phyloP scores from a whole-genome alignment of 2,113 vertebrate species.

The Morone saxatilis region DNA sequence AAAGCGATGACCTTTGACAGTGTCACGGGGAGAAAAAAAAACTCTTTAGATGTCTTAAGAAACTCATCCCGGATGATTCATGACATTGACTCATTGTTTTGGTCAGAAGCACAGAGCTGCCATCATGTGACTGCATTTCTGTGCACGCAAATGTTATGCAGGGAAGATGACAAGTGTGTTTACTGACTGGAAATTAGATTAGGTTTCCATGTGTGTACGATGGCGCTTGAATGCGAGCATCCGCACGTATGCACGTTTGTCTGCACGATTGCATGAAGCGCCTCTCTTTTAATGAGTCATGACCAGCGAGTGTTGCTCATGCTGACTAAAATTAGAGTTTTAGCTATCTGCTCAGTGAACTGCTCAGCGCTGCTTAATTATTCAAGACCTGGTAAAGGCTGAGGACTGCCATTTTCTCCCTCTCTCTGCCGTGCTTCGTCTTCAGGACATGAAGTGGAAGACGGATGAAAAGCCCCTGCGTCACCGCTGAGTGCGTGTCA shows the following conservation, averaged over 20 bases:
- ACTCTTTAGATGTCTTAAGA: not conserved
- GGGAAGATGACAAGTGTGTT: not conserved
- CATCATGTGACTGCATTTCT: slow-evolving; percentile 15
- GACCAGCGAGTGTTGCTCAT: slow-evolving; percentile 48
- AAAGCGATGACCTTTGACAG: not conserved
- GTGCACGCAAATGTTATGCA: not conserved
- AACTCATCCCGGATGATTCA: not conserved
- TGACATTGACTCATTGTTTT: slow-evolving; percentile 8
- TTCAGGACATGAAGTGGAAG: slow-evolving; percentile 60
- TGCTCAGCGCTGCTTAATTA: slow-evolving; percentile 81
- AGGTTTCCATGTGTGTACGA: slow-evolving; percentile 5
- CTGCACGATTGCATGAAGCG: slow-evolving; percentile 11
- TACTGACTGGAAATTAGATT: slow-evolving; percentile 4
- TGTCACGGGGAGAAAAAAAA: not conserved
- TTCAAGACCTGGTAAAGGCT: slow-evolving; percentile 79
- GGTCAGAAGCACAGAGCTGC: slow-evolving; percentile 10
- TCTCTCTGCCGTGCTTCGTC: slow-evolving; percentile 49
- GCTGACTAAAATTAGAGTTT: slow-evolving; percentile 73
- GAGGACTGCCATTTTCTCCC: slow-evolving; percentile 54
- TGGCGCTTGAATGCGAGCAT: slow-evolving; percentile 1
- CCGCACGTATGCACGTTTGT: slow-evolving; percentile 26
- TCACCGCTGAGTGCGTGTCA: slow-evolving; percentile 73
- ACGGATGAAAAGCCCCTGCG: slow-evolving; percentile 65
- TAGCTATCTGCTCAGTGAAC: slow-evolving; percentile 75
- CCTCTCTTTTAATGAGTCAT: slow-evolving; percentile 66